Base-by-base conservation (phyloP, 2,888 invertebrate species). In the Ceraclea dissimilis region DNA sequence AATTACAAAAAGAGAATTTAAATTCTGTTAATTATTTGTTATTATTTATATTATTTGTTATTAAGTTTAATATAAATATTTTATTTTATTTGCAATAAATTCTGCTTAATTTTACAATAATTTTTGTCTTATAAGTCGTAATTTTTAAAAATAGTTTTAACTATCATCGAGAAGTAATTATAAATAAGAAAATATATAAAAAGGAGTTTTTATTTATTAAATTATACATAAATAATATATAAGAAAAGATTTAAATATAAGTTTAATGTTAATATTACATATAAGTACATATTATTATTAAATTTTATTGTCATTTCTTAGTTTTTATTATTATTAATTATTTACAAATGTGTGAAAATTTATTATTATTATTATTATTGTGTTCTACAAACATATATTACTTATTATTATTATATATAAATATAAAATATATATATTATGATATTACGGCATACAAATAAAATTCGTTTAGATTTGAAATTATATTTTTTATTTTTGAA, bases 401-500 rank as follows among this genome's bases (percentile, higher is more conserved):
- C n/a, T n/a, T n/a, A n/a, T n/a, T n/a, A n/a, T n/a, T n/a, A n/a
- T n/a, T n/a, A n/a, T n/a, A n/a, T n/a, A n/a, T n/a, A n/a, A n/a
- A 39, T 39, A 39, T 39, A 4, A 51, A 16, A 54, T 51, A 56
- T 43, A 52, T 59, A 53, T 56, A 56, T 56, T 52, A 58, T 56
- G 51, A 58, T 49, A 51, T 58, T 52, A 58, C 52, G 53, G 56
- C 46, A 56, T 56, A 60, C 34, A 62, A 60, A 62, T 60, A 63
- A 60, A n/a, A 63, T 60, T 56, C 58, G 57, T 63, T 62, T 62
- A 62, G 60, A 61, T 59, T 54, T 57, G 55, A 58, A 50, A 39
- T 22, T 17, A n/a, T 26, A 20, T 54, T 57, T 56, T 39, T 49
- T 19, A 39, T 39, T 39, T 8, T 26, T 10, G 26, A n/a, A n/a